A percentile compares a stretch with the other conserved stretches of the same genome.
Evolutionary conservation across 2,888 invertebrate genomes (phyloP).

Genomic region (Gastracanthus pulcherrimus): DNA sequence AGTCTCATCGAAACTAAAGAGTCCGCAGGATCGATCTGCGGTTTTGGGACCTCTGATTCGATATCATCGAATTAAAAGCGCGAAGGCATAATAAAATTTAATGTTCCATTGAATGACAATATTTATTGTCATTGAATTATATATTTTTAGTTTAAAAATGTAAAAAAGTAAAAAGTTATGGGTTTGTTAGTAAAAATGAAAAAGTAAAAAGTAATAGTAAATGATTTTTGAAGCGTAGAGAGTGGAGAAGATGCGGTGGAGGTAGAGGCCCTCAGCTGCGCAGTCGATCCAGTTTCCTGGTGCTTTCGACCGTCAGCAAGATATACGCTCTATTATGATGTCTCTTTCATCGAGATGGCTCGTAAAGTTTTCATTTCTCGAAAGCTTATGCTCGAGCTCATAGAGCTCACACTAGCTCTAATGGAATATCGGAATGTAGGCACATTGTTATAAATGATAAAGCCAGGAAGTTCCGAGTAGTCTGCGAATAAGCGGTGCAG

Average conservation of each 20-base stretch:
- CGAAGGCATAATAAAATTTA: no score
- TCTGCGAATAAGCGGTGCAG: no score
- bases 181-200: no score
- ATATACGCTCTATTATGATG: constrained; percentile 52
- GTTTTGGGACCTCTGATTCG: constrained; percentile 14
- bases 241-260: not conserved
- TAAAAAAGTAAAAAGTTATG: no score
- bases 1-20: constrained; percentile 50
- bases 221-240: not conserved
- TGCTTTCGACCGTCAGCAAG: constrained; percentile 30
- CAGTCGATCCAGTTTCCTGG: constrained; percentile 12
- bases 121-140: no score
- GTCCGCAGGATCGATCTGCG: constrained; percentile 20
- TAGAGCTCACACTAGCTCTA: no score
- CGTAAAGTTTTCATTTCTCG: constrained; percentile 55
- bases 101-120: constrained; percentile 17
- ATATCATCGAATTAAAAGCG: constrained; percentile 41
- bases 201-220: not conserved
- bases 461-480: no score
- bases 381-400: constrained; percentile 24
- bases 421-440: constrained; percentile 44
- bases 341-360: constrained; percentile 49
- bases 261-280: not conserved
- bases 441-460: constrained; percentile 41
- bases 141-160: no score